Evolutionary conservation across 1,140 invertebrate genomes (phyloP).

Genomic region (Drosophila rufa): DNA sequence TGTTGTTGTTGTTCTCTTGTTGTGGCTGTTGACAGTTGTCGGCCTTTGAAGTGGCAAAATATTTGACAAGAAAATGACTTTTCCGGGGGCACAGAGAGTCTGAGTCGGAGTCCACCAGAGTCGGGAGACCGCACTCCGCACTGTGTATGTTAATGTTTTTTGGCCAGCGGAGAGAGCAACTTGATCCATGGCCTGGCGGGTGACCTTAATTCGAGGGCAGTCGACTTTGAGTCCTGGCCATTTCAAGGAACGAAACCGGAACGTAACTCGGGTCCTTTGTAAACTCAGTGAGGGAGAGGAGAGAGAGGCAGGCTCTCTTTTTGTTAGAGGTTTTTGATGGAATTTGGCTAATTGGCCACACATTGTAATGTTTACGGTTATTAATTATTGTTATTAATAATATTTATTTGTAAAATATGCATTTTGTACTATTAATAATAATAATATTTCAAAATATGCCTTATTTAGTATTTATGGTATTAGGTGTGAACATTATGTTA

Average conservation of each 20-base stretch:
- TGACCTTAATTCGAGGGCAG: constrained; percentile 22
- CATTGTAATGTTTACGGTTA: not conserved
- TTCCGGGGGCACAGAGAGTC: constrained; percentile 16
- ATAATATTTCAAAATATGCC: no score
- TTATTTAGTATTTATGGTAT: no score
- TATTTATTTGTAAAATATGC: no score
- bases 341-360: constrained; percentile 2
- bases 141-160: constrained; percentile 29
- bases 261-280: not conserved
- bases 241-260: constrained; percentile 8
- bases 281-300: not conserved
- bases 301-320: not conserved
- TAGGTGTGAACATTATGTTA: no score
- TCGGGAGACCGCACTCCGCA: not conserved
- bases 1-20: constrained; percentile 27
- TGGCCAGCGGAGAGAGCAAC: constrained; percentile 6
- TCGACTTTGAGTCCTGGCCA: constrained; percentile 17
- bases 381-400: no score
- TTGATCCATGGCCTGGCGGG: constrained; percentile 8
- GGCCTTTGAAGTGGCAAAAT: constrained; percentile 80
- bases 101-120: not conserved
- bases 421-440: no score
- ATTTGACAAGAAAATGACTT: constrained; percentile 80
- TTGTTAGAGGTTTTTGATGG: not conserved
- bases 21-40: constrained; percentile 64